Evolutionary conservation across 2,888 invertebrate genomes (phyloP), one percentile per base, ranked within the genome.

Genomic region (Ophion slaviceki): DNA sequence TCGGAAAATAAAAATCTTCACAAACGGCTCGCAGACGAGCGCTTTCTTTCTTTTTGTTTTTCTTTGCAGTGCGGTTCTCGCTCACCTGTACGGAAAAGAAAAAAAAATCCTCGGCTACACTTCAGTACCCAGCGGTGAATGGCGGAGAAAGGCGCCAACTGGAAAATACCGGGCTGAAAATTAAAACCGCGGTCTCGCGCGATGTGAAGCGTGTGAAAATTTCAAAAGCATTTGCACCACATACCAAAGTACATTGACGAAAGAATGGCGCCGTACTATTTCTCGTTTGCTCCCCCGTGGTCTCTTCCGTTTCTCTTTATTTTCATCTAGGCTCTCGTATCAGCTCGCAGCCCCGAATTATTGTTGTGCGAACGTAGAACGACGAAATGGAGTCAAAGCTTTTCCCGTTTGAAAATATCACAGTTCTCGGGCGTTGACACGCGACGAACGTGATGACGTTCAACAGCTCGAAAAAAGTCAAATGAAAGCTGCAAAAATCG

Each of bases 81-180:
- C 57, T 59, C 72, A 59, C 57, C 59, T 45, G 74, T 61, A 45
- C 62, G 62, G 14, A 68, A 68, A 45, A 36, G 71, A 24, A 20
- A 45, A 62, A 61, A 62, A 75, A 75, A 17, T 72, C 32, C 59
- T 28, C 7, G 32, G 36, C 59, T 62, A 45, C 24, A 40, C 74
- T 40, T 45, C 62, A 45, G 62, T 62, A 45, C 45, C 28, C 45
- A 62, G 36, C 62, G 53, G 40, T 32, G 62, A 45, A 40, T 45
- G 74, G 66, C 64, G 66, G 66, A 76, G 66, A 64, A 76, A 76
- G 74, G 74, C 74, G 74, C 62, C 61, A 62, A 62, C 74, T 62
- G 74, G 62, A 75, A 75, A 75, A 75, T 62, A 28, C 62, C 76
- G 20, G 53, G 66, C 17, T 66, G 53, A 32, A 76, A 76, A 76